Evolutionary conservation across 1,140 invertebrate genomes (phyloP).

Genomic region (Drosophila subpulchrella): DNA sequence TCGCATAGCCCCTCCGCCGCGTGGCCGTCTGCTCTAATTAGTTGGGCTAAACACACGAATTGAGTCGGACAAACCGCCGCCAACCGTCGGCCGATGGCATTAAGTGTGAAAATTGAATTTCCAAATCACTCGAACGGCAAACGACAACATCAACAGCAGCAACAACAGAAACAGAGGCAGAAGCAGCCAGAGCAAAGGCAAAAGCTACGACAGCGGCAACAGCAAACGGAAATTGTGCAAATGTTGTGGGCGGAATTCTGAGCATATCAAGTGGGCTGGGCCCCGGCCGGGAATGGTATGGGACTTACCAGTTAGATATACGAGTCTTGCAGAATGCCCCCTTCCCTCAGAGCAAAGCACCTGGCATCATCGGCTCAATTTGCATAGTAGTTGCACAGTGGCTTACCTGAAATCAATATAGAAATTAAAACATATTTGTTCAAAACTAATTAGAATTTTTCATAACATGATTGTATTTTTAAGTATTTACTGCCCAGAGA

Average conservation of each 20-base stretch:
- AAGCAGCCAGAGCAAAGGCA: neutral
- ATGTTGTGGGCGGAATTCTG: conserved; percentile 66
- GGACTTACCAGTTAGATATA: conserved; percentile 36
- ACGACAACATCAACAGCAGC: conserved; percentile 12
- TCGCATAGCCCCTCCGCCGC: conserved; percentile 31
- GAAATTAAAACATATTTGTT: too few species aligned
- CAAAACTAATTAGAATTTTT: too few species aligned
- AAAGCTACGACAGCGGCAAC: conserved; percentile 23
- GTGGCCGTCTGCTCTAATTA: conserved; percentile 68
- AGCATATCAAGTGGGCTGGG: conserved; percentile 18
- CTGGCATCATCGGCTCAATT: conserved; percentile 50
- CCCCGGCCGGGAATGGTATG: conserved; percentile 5
- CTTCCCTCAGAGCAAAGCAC: conserved; percentile 12
- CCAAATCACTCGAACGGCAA: conserved; percentile 71
- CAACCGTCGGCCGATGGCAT: conserved; percentile 60
- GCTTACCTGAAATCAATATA: neutral
- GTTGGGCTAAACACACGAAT: conserved; percentile 75
- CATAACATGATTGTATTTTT: too few species aligned
- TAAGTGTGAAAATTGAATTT: conserved; percentile 82
- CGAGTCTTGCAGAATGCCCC: conserved; percentile 7
- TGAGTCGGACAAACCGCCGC: conserved; percentile 61
- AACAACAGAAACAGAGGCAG: conserved; percentile 13
- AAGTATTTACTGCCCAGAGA: too few species aligned
- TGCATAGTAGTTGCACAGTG: conserved; percentile 52
- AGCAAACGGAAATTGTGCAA: conserved; percentile 78